These are phyloP conservation scores for Rhamphomyia laevipes DNA, from an alignment of 2,888 invertebrate genomes.

Conservation along the genomic window DNA sequence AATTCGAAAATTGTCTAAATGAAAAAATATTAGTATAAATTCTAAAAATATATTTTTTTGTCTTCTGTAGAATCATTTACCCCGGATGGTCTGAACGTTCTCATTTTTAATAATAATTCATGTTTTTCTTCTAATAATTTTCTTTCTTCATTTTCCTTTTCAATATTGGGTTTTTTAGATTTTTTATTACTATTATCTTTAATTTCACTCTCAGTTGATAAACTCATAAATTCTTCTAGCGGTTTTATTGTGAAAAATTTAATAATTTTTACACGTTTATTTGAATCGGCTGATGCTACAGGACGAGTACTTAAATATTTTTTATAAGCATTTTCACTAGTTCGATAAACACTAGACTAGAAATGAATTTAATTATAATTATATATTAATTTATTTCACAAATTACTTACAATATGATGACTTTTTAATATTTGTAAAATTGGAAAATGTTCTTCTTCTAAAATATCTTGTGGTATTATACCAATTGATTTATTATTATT, in stretches of 20 bases:
- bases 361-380: slow-evolving; percentile 13
- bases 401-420: slow-evolving; percentile 57
- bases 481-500: slow-evolving; percentile 43
- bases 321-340: slow-evolving; percentile 79
- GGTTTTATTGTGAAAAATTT: slow-evolving; percentile 50
- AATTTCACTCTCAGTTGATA: slow-evolving; percentile 35
- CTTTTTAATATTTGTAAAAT: slow-evolving; percentile 63
- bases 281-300: slow-evolving; percentile 78
- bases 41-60: too few relatives aligned
- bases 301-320: slow-evolving; percentile 84
- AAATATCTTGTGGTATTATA: slow-evolving; percentile 60
- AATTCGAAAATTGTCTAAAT: slow-evolving; percentile 89
- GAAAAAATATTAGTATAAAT: too few relatives aligned
- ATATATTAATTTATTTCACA: slow-evolving; percentile 2
- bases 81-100: slow-evolving; percentile 30
- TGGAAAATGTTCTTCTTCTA: slow-evolving; percentile 74
- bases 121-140: slow-evolving; percentile 29
- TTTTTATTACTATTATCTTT: slow-evolving; percentile 19
- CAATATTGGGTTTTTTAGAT: slow-evolving; percentile 39
- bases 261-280: slow-evolving; percentile 69
- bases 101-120: slow-evolving; percentile 31
- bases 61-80: slow-evolving; percentile 21
- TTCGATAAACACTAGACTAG: slow-evolving; percentile 53
- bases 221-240: slow-evolving; percentile 28
- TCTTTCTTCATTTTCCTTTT: slow-evolving; percentile 24